Percentiles rank a stretch among this genome's conserved stretches.
Conservation (phyloP, 2,113 vertebrate species). For the Saccopteryx bilineata region DNA sequence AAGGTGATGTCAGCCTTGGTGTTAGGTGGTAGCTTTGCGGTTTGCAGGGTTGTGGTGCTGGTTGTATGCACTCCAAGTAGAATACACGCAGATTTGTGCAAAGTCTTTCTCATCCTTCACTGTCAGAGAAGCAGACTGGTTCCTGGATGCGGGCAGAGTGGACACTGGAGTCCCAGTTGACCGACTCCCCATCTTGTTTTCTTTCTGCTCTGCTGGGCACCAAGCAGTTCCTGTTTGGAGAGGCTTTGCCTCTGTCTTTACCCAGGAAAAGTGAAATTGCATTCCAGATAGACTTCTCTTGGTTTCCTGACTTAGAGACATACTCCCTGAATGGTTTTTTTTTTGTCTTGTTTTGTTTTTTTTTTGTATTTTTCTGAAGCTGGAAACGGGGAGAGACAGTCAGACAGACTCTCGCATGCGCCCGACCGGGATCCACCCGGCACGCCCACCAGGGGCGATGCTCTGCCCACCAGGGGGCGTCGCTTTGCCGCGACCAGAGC, state of each 20-base stretch:
- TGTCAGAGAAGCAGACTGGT: background rate
- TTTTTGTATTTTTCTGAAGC: no score
- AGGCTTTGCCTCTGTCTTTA: background rate
- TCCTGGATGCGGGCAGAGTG: background rate
- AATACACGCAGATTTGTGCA: background rate
- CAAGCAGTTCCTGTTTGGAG: background rate
- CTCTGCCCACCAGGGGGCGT: no score
- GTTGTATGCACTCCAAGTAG: background rate
- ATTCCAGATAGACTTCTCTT: background rate
- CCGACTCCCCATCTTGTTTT: no score
- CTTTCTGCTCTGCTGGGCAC: background rate
- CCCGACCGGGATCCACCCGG: no score
- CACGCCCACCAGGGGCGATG: no score
- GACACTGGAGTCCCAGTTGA: no score
- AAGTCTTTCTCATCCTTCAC: background rate
- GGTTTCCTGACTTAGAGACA: background rate
- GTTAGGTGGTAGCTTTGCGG: background rate
- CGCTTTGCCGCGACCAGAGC: no score
- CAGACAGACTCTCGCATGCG: no score
- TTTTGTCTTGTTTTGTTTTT: no score
- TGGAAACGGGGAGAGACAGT: no score
- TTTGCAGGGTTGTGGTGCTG: background rate
- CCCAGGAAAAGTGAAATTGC: background rate
- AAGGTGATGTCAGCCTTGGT: background rate
- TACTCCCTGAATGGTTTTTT: background rate